Evolutionary conservation across 35 echinoderm and acorn worm genomes (phyloP).

Genomic region (Antedon bifida): DNA sequence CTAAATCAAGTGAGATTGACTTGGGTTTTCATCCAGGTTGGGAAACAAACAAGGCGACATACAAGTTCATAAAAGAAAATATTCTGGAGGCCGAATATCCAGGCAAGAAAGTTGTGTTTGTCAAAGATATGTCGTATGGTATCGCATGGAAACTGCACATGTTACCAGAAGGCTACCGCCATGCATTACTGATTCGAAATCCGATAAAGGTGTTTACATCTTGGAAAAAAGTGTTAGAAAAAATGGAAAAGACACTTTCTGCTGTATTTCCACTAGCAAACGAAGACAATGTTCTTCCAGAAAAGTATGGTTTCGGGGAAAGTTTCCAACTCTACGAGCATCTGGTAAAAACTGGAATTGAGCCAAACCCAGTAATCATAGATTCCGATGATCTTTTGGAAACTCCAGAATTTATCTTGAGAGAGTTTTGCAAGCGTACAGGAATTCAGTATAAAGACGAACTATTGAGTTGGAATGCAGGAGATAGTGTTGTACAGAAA

Average conservation of each 20-base stretch:
- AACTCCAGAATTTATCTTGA: slow-evolving; percentile 31
- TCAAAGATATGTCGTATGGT: slow-evolving; percentile 36
- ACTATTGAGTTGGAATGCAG: no score
- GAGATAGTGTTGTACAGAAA: no score
- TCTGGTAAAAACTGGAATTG: slow-evolving; percentile 5
- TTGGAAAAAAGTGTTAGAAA: slow-evolving; percentile 9
- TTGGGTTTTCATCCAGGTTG: not conserved
- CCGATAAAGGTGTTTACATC: slow-evolving; percentile 25
- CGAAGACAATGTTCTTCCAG: not conserved
- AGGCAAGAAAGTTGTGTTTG: slow-evolving; percentile 33
- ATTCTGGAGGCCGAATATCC: slow-evolving; percentile 8
- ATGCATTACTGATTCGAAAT: slow-evolving; percentile 44
- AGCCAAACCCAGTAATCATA: slow-evolving; percentile 26
- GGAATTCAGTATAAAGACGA: no score
- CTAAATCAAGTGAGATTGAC: not conserved
- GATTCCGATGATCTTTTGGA: slow-evolving; percentile 43
- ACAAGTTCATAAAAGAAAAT: not conserved
- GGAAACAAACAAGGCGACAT: not conserved
- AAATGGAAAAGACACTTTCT: not conserved
- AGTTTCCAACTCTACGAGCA: slow-evolving; percentile 27
- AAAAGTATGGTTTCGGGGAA: slow-evolving; percentile 9
- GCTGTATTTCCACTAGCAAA: not conserved
- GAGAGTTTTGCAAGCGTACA: slow-evolving; percentile 17
- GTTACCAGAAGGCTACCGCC: slow-evolving; percentile 29
- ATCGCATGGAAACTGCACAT: slow-evolving; percentile 10